Percentiles rank a stretch among this genome's conserved stretches.
Conservation (phyloP, 1,140 invertebrate genomes). For the Onthophagus taurus region DNA sequence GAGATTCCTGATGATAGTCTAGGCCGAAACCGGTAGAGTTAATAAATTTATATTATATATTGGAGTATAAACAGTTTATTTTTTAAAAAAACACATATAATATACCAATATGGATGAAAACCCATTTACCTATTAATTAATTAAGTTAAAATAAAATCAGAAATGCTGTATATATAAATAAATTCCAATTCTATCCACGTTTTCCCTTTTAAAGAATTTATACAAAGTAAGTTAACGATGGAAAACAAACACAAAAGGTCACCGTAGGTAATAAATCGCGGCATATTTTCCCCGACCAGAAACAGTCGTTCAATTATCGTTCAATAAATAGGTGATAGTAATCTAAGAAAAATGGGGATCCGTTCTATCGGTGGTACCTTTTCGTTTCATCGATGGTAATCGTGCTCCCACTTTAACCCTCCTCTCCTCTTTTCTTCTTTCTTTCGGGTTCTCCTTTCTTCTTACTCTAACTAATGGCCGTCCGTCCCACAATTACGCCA, state of each 20-base stretch:
- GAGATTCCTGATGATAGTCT: too few relatives aligned
- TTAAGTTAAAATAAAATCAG: too few relatives aligned
- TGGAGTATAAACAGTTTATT: too few relatives aligned
- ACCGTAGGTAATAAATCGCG: neutral
- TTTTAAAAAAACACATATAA: too few relatives aligned
- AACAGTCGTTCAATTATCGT: neutral
- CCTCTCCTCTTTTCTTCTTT: neutral
- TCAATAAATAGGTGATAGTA: conserved; percentile 4
- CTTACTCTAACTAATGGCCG: conserved; percentile 32
- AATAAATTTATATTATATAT: too few relatives aligned
- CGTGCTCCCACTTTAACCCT: neutral
- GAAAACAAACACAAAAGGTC: neutral
- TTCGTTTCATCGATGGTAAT: conserved; percentile 13
- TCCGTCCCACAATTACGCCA: conserved; percentile 34
- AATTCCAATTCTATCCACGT: neutral
- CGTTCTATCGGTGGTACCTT: conserved; percentile 1
- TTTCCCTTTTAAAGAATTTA: neutral
- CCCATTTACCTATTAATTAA: too few relatives aligned
- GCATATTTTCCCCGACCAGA: neutral
- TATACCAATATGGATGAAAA: too few relatives aligned
- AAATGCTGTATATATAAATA: conserved; percentile 2
- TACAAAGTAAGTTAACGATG: neutral
- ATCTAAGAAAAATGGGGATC: neutral
- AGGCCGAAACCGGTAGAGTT: too few relatives aligned
- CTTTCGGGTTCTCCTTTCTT: neutral